Evolutionary conservation across 2,888 invertebrate genomes (phyloP), one percentile per base, ranked within the genome.

Genomic region (Acrobasis repandana): DNA sequence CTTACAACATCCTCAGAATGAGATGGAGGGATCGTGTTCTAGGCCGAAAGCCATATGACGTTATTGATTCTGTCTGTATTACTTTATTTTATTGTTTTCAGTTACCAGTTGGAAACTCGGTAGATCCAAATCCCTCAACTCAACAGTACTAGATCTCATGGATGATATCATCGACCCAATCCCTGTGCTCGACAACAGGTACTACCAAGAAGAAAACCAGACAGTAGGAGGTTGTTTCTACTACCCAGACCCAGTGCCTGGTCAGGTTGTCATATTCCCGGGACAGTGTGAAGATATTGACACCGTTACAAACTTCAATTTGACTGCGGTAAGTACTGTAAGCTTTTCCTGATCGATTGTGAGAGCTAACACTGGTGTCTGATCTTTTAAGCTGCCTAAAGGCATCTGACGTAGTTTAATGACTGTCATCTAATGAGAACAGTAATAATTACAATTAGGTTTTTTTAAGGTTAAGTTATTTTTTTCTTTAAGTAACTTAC

Each of bases 81-180:
- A 14, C 43, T 43, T 6, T 5, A 14, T 16, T 51, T 15, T 60
- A 28, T 43, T 11, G 0, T 28, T 60, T 52, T 5, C 71, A 89
- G 89, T 88, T 0, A 77, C 70, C 49, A 75, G 79, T 56, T 90
- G 90, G 90, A 88, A 89, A 56, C 75, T 91, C 0, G 86, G 90
- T 54, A 79, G 84, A 65, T 71, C 70, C 0, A 85, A 82, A 54
- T 47, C 68, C 3, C 64, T 88, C 16, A 28, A 77, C 1, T 9
- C 61, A 0, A 61, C 36, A 8, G 80, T 79, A 0, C 62, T 64
- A 16, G 60, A 56, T 0, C 71, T 68, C 0, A 86, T 90, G 10
- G 71, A 80, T 58, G 60, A n/a, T 0, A 63, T 76, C 0, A 74
- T 85, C 1, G 71, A 62, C n/a, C 67, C 61, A 1, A 68, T 80